A percentile compares a stretch with the other conserved stretches of the same genome.
These are phyloP conservation scores for Syngnathus scovelli DNA, from an alignment of 2,113 vertebrate species.

Conservation along the genomic window DNA sequence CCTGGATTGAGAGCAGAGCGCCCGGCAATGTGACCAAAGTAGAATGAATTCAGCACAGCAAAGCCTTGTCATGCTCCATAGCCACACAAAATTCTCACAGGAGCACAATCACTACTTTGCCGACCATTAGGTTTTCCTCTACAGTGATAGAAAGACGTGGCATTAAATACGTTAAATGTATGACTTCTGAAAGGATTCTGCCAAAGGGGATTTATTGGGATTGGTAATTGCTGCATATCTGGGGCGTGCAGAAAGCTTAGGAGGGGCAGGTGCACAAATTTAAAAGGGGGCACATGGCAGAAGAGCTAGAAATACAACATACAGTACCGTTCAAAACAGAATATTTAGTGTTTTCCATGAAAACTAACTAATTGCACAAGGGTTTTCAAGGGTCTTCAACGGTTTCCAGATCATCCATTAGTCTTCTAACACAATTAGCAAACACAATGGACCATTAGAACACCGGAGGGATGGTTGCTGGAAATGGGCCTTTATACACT, in stretches of 20 bases:
- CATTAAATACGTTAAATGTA: constrained; percentile 4
- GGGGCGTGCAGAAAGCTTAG: background rate
- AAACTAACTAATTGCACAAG: no score
- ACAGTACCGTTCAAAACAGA: no score
- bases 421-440: no score
- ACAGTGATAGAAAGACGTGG: background rate
- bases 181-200: constrained; percentile 1
- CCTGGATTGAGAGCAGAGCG: constrained; percentile 50
- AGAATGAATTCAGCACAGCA: constrained; percentile 40
- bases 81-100: constrained; percentile 33
- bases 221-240: constrained; percentile 1
- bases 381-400: no score
- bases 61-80: constrained; percentile 29
- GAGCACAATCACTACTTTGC: constrained; percentile 21
- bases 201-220: constrained; percentile 1
- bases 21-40: constrained; percentile 43
- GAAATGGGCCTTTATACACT: no score
- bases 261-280: background rate
- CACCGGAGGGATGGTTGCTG: no score
- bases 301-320: background rate
- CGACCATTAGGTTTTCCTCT: constrained; percentile 29
- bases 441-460: no score
- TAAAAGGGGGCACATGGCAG: background rate
- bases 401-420: no score
- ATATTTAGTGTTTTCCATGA: no score